Conservation (phyloP, 92 coral and sea anemone species). For the Virgularia gustaviana region DNA sequence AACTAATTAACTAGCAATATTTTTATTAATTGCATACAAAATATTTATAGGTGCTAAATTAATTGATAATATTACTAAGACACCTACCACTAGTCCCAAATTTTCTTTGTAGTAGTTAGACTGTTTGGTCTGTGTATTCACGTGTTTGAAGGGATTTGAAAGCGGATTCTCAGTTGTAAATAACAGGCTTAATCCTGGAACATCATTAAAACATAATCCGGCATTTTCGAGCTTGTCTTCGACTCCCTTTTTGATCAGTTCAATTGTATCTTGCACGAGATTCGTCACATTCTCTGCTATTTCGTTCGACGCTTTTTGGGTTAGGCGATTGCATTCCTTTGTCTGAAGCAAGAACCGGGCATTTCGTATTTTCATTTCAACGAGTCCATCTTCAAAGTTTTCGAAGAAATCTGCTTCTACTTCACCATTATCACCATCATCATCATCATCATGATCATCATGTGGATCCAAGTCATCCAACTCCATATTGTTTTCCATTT, state of each 20-base stretch:
- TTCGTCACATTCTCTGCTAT: slow-evolving; percentile 39
- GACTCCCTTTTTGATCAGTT: slow-evolving; percentile 28
- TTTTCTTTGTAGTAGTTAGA: slow-evolving; percentile 43
- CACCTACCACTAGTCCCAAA: slow-evolving; percentile 55
- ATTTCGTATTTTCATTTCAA: slow-evolving; percentile 30
- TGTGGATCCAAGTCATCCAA: too few relatives aligned
- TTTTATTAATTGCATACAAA: too few relatives aligned
- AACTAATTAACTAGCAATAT: too few relatives aligned
- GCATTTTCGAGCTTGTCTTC: slow-evolving; percentile 44
- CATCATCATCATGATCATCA: too few relatives aligned
- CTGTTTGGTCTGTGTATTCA: slow-evolving; percentile 46
- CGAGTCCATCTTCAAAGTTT: slow-evolving; percentile 33
- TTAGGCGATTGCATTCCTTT: slow-evolving; percentile 29
- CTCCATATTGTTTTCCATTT: too few relatives aligned
- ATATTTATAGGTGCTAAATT: too few relatives aligned
- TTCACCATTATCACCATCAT: slow-evolving; percentile 3
- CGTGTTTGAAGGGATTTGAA: slow-evolving; percentile 49
- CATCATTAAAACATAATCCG: slow-evolving; percentile 37
- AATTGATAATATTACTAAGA: too few relatives aligned
- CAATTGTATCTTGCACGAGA: slow-evolving; percentile 50
- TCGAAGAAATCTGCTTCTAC: neutral
- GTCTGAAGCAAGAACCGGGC: slow-evolving; percentile 32
- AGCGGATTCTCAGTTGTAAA: slow-evolving; percentile 41
- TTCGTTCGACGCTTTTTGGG: slow-evolving; percentile 43
- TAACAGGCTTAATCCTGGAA: slow-evolving; percentile 44